Percentiles rank a stretch among this genome's conserved stretches.
Conservation (phyloP, 2,797 vertebrate genomes). For the Gymnothorax reevesii region DNA sequence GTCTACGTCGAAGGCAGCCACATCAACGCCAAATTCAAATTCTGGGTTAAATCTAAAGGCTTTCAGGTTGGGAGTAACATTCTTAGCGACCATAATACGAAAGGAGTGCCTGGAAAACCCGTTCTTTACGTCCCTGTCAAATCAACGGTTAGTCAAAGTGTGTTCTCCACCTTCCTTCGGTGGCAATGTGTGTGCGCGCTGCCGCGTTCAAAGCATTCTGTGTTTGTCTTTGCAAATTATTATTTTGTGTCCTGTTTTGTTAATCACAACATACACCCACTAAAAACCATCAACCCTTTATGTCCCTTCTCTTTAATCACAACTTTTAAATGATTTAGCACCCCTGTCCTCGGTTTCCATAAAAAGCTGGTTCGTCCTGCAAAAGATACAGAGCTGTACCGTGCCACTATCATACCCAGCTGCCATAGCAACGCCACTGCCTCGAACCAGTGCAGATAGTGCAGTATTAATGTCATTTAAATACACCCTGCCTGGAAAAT, state of each 20-base stretch:
- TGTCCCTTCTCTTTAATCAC: slow-evolving; percentile 43
- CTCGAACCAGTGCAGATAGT: slow-evolving; percentile 66
- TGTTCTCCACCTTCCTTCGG: slow-evolving; percentile 36
- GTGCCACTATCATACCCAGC: slow-evolving; percentile 72
- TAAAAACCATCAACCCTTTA: neutral
- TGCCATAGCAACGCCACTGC: slow-evolving; percentile 83
- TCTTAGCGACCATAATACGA: slow-evolving; percentile 78
- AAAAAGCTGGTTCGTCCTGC: slow-evolving; percentile 63
- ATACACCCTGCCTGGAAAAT: slow-evolving; percentile 44
- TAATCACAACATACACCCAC: slow-evolving; percentile 12
- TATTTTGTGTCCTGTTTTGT: slow-evolving; percentile 36
- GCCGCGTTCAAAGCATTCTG: slow-evolving; percentile 16
- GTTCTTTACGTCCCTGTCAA: slow-evolving; percentile 94
- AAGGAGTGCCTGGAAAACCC: slow-evolving; percentile 78
- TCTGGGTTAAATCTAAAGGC: slow-evolving; percentile 96
- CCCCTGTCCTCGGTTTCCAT: slow-evolving; percentile 50
- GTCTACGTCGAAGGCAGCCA: slow-evolving; percentile 82
- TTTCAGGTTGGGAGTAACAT: slow-evolving; percentile 92
- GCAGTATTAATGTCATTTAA: slow-evolving; percentile 55
- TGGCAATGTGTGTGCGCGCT: slow-evolving; percentile 38
- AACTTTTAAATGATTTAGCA: slow-evolving; percentile 52
- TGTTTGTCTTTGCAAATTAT: slow-evolving; percentile 38
- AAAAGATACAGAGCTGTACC: slow-evolving; percentile 65
- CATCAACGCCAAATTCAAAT: slow-evolving; percentile 98
- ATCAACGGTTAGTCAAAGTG: slow-evolving; percentile 74